Evolutionary conservation across 2,797 vertebrate genomes (phyloP).

Genomic region (Enteromius paludinosus): DNA sequence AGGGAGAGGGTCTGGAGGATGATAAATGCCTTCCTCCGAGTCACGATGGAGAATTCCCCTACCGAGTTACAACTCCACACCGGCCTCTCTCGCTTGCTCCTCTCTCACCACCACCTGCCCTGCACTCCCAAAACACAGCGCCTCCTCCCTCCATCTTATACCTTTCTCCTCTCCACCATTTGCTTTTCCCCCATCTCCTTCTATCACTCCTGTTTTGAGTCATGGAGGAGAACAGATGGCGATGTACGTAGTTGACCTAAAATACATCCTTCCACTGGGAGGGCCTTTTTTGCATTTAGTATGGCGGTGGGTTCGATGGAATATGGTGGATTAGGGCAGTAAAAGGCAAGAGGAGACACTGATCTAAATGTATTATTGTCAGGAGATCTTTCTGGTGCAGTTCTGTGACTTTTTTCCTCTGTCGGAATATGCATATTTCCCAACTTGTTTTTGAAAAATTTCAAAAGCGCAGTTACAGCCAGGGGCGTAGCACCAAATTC

Average conservation of each 20-base stretch:
- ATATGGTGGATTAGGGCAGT: conserved; percentile 53
- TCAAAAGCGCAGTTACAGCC: background rate
- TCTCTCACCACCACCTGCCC: conserved; percentile 38
- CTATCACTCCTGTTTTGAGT: conserved; percentile 28
- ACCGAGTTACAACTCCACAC: conserved; percentile 37
- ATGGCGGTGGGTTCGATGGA: conserved; percentile 60
- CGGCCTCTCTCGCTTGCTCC: conserved; percentile 14
- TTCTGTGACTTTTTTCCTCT: conserved; percentile 43
- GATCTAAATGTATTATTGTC: conserved; percentile 56
- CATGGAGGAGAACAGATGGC: conserved; percentile 74
- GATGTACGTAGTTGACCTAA: conserved; percentile 76
- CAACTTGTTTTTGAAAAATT: background rate
- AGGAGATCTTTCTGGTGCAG: conserved; percentile 56
- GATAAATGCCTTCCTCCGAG: conserved; percentile 67
- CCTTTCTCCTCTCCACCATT: conserved; percentile 32
- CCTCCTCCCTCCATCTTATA: conserved; percentile 30
- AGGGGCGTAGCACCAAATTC: too few species aligned
- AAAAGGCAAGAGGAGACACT: conserved; percentile 54
- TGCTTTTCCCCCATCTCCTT: conserved; percentile 1
- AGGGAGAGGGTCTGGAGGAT: conserved; percentile 66
- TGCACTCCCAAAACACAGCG: background rate
- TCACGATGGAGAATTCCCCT: conserved; percentile 42
- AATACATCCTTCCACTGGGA: conserved; percentile 72
- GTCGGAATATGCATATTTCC: background rate
- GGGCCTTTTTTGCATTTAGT: conserved; percentile 61